Evolutionary conservation across 2,113 vertebrate species (phyloP).

Genomic region (Larimichthys crocea): DNA sequence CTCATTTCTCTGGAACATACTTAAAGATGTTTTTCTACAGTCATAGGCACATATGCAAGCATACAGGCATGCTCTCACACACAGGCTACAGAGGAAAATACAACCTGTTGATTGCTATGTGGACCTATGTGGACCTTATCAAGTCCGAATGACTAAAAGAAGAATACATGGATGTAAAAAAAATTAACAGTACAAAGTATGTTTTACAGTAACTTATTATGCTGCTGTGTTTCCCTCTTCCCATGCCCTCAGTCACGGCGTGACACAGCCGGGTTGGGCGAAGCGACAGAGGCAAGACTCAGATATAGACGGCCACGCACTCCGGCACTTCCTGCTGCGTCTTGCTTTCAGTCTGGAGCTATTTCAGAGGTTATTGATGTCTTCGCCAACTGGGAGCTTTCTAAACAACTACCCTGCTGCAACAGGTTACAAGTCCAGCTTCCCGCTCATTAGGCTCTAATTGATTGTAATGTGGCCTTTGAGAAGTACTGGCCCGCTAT

Average conservation of each 20-base stretch:
- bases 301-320: slow-evolving; percentile 60
- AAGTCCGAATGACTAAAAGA: slow-evolving; percentile 5
- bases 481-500: slow-evolving; percentile 73
- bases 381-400: slow-evolving; percentile 80
- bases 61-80: slow-evolving; percentile 15
- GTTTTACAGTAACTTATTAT: slow-evolving; percentile 2
- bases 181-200: slow-evolving; percentile 3
- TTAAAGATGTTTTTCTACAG: slow-evolving; percentile 9
- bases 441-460: slow-evolving; percentile 86
- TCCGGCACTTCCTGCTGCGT: slow-evolving; percentile 63
- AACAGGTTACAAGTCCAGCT: slow-evolving; percentile 83
- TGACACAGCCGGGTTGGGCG: not conserved
- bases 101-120: slow-evolving; percentile 57
- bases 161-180: slow-evolving; percentile 15
- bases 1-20: not conserved
- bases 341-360: slow-evolving; percentile 76
- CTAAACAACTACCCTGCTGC: slow-evolving; percentile 79
- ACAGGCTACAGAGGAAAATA: slow-evolving; percentile 28
- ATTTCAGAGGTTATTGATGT: slow-evolving; percentile 85
- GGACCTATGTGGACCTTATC: slow-evolving; percentile 24
- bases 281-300: slow-evolving; percentile 45
- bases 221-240: slow-evolving; percentile 18
- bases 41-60: slow-evolving; percentile 34
- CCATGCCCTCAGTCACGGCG: not conserved
- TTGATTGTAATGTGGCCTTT: slow-evolving; percentile 85